Conservation (phyloP, 2,888 invertebrate species). For the Mycalesis mineus region DNA sequence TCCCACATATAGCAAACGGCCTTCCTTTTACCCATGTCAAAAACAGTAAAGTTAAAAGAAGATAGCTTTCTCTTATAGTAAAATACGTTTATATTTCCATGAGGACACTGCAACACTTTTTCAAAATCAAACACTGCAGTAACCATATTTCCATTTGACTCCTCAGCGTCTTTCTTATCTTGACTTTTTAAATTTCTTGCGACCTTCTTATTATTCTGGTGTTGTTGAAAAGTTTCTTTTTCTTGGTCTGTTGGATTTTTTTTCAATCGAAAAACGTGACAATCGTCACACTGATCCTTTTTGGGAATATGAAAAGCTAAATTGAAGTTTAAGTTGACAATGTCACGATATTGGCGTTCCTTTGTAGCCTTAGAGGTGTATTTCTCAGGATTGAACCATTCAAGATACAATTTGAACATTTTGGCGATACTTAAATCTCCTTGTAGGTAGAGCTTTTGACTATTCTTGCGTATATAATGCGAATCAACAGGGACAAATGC, state of each 20-base stretch:
- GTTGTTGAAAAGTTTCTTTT: constrained; percentile 12
- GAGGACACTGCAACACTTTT: no score
- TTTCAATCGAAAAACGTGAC: constrained; percentile 17
- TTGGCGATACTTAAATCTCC: neutral
- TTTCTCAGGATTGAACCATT: no score
- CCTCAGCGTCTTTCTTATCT: no score
- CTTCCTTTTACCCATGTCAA: no score
- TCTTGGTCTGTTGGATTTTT: constrained; percentile 10
- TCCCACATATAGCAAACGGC: no score
- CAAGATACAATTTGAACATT: no score
- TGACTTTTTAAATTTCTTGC: constrained; percentile 24
- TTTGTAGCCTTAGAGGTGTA: constrained; percentile 18
- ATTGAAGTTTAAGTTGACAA: constrained; percentile 27
- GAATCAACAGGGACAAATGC: constrained; percentile 21
- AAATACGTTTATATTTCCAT: no score
- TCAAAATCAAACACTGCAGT: no score
- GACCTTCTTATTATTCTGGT: constrained; percentile 13
- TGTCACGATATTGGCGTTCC: constrained; percentile 23
- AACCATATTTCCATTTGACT: no score
- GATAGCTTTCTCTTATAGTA: no score
- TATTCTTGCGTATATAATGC: neutral
- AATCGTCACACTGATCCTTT: constrained; percentile 27
- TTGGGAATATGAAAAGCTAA: constrained; percentile 25
- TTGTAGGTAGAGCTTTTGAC: neutral
- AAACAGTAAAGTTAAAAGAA: no score